Base-by-base conservation (phyloP, 2,113 vertebrate species). In the Tenrec ecaudatus region DNA sequence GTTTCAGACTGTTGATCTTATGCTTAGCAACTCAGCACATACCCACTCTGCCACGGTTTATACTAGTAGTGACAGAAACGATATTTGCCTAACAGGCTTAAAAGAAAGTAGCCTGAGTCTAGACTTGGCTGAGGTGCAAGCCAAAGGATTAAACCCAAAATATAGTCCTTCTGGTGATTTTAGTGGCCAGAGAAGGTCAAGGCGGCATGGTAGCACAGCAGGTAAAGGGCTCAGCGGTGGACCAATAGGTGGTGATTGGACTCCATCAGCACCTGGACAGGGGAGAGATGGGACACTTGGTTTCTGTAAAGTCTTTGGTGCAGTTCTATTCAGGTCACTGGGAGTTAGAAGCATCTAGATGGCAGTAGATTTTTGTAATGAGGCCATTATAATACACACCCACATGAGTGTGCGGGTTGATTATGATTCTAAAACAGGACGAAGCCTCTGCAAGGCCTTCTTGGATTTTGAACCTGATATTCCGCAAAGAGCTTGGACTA, bases 61-160 rank as follows among this genome's bases (percentile, higher is more conserved):
- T 86, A 53, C 20, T 9, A 83, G 10, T 4, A 78, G 57, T 33
- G 27, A 78, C 3, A 47, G 22, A 84, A 82, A 95, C 73, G 38
- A 68, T 0, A 85, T 80, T 86, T 82, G 1, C 15, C 71, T 90
- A 33, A 47, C 29, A 15, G 11, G 1, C 73, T 78, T 78, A 71
- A 89, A 91, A 81, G 43, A 79, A 93, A 95, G 84, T 82, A 5
- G 47, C 43, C 69, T 85, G 87, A 57, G 23, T 84, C 62, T 89
- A 68, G 31, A 89, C 22, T 68, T 85, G n/a, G 3, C 88, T 88
- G 47, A 90, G 3, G 11, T 76, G 6, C 83, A 23, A 83, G 31
- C 15, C 20, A 81, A 81, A 84, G 76, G 29, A 86, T 43, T 86
- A 79, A 62, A 62, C n/a, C 64, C 23, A 78, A 89, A 69, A 12